Conservation (phyloP, 2,113 vertebrate species). For the Calidris pygmaea region DNA sequence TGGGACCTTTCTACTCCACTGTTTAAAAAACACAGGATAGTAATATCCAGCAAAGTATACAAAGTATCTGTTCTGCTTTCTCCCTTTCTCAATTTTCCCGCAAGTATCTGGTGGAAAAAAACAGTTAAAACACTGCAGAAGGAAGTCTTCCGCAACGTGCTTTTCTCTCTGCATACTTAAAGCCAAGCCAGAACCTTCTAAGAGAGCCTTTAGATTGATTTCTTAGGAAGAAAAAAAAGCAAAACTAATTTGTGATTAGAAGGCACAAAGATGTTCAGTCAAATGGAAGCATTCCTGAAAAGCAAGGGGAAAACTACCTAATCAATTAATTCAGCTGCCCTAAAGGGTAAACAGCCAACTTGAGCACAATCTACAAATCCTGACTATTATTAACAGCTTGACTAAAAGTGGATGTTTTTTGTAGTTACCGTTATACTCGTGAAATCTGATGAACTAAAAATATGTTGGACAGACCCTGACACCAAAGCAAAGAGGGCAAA, state of each 20-base stretch:
- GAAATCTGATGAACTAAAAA: background rate
- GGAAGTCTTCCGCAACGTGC: background rate
- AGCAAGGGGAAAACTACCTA: background rate
- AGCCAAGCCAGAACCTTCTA: background rate
- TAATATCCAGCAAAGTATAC: background rate
- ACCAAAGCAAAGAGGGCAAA: background rate
- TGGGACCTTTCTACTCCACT: background rate
- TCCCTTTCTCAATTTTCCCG: background rate
- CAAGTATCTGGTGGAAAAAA: background rate
- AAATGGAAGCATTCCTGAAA: constrained; percentile 43
- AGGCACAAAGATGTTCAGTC: constrained; percentile 21
- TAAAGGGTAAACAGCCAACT: constrained; percentile 1
- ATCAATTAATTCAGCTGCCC: background rate
- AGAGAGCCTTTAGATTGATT: background rate
- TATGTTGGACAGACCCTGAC: background rate
- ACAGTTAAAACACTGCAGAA: background rate
- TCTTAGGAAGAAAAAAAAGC: background rate
- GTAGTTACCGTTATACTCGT: background rate
- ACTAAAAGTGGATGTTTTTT: background rate
- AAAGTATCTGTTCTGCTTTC: background rate
- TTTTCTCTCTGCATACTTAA: background rate
- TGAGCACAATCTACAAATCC: background rate
- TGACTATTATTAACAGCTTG: background rate
- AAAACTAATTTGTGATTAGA: constrained; percentile 43
- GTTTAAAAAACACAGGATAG: background rate